phyloP scores from a whole-genome alignment of 2,797 vertebrate species.

The Holocentrus rufus region DNA sequence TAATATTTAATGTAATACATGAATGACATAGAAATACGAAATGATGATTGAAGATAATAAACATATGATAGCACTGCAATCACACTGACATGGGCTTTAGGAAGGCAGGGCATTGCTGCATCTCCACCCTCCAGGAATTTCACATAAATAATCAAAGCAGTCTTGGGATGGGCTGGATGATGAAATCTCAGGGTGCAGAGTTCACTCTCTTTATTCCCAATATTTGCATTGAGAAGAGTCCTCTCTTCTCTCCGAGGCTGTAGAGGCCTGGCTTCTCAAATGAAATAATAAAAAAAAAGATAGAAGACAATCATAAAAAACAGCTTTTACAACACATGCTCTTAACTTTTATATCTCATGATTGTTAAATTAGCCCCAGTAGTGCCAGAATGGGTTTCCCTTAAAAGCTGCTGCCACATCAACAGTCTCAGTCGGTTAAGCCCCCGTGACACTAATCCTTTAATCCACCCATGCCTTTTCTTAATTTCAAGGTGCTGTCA shows the following conservation, averaged over 20 bases:
- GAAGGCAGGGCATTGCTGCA: background rate
- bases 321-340: slow-evolving; percentile 12
- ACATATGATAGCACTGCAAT: background rate
- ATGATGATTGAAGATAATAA: background rate
- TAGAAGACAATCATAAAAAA: slow-evolving; percentile 14
- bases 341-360: background rate
- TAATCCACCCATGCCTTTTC: slow-evolving; percentile 58
- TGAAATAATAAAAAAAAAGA: slow-evolving; percentile 4
- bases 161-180: background rate
- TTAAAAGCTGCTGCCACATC: slow-evolving; percentile 26
- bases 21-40: background rate
- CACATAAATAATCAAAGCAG: background rate
- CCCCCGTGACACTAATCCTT: slow-evolving; percentile 61
- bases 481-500: slow-evolving; percentile 60
- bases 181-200: slow-evolving; percentile 46
- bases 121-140: background rate
- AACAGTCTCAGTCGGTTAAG: slow-evolving; percentile 19
- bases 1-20: slow-evolving; percentile 43
- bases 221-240: slow-evolving; percentile 61
- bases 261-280: slow-evolving; percentile 48
- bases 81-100: background rate
- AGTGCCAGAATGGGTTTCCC: slow-evolving; percentile 34
- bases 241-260: slow-evolving; percentile 45
- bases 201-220: slow-evolving; percentile 58
- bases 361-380: slow-evolving; percentile 3